Evolutionary conservation across 2,113 vertebrate genomes (phyloP).

Genomic region (Brachypteracias leptosomus): DNA sequence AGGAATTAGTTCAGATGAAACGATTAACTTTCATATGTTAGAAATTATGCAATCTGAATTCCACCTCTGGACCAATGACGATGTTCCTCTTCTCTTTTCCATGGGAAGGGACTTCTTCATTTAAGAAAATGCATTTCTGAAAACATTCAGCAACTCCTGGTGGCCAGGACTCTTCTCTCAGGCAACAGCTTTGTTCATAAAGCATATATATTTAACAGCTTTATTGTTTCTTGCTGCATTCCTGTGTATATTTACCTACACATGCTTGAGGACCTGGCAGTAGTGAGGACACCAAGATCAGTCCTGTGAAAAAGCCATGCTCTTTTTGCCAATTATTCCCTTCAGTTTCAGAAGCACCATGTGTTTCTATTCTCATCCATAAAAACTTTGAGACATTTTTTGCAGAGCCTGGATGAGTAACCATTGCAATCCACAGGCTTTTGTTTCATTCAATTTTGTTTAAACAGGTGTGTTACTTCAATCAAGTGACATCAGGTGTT

Average conservation of each 20-base stretch:
- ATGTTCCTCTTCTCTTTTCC: not conserved
- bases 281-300: not conserved
- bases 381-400: too few relatives aligned
- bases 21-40: not conserved
- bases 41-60: not conserved
- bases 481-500: constrained; percentile 70
- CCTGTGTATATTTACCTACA: not conserved
- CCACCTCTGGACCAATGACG: not conserved
- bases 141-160: not conserved
- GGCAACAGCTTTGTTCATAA: not conserved
- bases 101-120: not conserved
- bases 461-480: constrained; percentile 77
- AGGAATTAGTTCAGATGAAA: not conserved
- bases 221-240: not conserved
- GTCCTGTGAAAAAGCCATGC: not conserved
- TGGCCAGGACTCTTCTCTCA: not conserved
- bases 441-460: constrained; percentile 19
- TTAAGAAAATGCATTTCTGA: not conserved
- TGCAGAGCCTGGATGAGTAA: too few relatives aligned
- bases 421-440: not conserved
- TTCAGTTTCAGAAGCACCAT: not conserved
- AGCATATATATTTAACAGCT: not conserved
- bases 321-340: not conserved
- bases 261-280: not conserved
- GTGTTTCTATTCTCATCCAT: not conserved